Conservation (phyloP, 2,797 vertebrate species). For the Rhabdomys pumilio region DNA sequence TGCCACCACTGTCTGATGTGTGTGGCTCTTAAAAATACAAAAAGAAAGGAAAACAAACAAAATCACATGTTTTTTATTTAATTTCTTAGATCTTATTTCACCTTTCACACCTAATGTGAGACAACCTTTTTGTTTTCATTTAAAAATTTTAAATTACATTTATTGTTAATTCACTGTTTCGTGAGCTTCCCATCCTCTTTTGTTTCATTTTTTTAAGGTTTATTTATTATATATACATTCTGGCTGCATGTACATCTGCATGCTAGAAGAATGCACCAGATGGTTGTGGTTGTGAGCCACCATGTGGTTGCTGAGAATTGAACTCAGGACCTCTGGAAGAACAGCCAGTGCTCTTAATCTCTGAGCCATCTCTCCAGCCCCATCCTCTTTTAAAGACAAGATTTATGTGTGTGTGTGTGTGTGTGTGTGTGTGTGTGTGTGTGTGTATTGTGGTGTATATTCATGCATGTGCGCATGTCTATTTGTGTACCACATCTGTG, state of each 20-base stretch:
- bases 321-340: too few relatives aligned
- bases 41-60: neutral
- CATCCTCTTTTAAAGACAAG: neutral
- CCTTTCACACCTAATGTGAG: neutral
- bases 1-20: neutral
- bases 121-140: neutral
- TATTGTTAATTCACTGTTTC: neutral
- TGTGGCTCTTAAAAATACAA: neutral
- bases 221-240: too few relatives aligned
- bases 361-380: too few relatives aligned
- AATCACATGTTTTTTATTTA: neutral
- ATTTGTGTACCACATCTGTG: neutral
- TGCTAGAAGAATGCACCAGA: too few relatives aligned
- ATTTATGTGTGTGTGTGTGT: neutral
- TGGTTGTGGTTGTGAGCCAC: too few relatives aligned
- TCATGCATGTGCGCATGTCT: neutral
- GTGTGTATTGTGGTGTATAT: too few relatives aligned
- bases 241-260: too few relatives aligned
- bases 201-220: neutral
- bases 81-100: neutral
- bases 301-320: too few relatives aligned
- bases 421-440: neutral
- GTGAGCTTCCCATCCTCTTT: neutral
- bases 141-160: neutral
- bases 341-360: too few relatives aligned